Evolutionary conservation across 2,113 vertebrate species (phyloP), one percentile per base, ranked within the genome.

Genomic region (Naja naja): DNA sequence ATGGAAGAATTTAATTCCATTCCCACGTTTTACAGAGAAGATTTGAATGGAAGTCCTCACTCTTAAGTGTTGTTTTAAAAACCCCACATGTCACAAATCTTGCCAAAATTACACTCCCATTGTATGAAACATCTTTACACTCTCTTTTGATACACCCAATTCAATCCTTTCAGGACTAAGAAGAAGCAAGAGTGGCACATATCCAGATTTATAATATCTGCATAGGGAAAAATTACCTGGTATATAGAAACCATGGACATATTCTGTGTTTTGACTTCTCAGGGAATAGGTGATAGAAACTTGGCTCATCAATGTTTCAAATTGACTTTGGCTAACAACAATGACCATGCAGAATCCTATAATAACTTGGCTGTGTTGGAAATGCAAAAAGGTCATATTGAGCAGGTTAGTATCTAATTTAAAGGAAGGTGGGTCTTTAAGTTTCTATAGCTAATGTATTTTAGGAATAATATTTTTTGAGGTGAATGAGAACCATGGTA

Each of bases 361-460:
- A 99, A 99, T 97, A 99, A 99, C 96, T 96, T 99, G 95, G 99
- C 99, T 0, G 98, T 99, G 90, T 97, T 99, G 96, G 99, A 99
- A 97, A 98, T 99, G 97, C 97, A 97, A 18, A 99, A 98, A 97
- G 99, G 98, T 90, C 98, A 97, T 6, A 54, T 98, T 2, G 99
- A 99, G 64, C 99, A 99, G 99, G 99, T 99, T 92, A 95, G 98
- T 95, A 86, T 45, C 93, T 0, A 10, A 85, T 52, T 69, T 85
- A 90, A 86, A 89, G 18, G 90, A 88, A 39, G 81, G 53, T 27
- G 89, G 45, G 10, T 30, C 3, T 34, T 9, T 81, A 39, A 22
- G 4, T 23, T 90, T 56, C 52, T 88, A 5, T 89, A 9, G 53
- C 85, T 91, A 74, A 45, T 43, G 89, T 64, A 45, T 91, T 89